Conservation (phyloP, 2,113 vertebrate genomes). For the Oxygymnocypris stewartii region DNA sequence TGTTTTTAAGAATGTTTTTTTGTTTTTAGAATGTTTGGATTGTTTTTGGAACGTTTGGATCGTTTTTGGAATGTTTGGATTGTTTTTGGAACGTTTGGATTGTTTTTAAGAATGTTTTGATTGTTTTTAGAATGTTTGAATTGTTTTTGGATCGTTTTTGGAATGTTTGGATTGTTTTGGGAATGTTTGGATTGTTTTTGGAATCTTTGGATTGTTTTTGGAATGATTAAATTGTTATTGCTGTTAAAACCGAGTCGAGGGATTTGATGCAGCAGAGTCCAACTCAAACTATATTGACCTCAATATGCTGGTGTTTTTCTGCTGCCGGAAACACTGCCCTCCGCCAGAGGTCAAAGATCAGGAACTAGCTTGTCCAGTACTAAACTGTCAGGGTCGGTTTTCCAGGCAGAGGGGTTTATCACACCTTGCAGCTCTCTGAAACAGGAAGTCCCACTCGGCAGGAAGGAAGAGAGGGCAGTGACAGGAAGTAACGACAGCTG, state of each 20-base stretch:
- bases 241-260: neutral
- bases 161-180: too few species aligned
- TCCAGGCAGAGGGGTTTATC: slow-evolving; percentile 52
- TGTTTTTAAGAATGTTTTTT: too few species aligned
- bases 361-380: slow-evolving; percentile 46
- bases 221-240: too few species aligned
- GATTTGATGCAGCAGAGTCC: neutral
- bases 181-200: too few species aligned
- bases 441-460: slow-evolving; percentile 72
- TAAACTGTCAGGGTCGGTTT: slow-evolving; percentile 45
- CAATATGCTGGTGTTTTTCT: slow-evolving; percentile 51
- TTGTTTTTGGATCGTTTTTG: too few species aligned
- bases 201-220: too few species aligned
- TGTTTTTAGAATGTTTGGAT: too few species aligned
- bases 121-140: too few species aligned
- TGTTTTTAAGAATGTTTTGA: too few species aligned
- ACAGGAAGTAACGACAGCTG: slow-evolving; percentile 63
- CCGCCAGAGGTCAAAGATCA: slow-evolving; percentile 59
- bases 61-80: too few species aligned
- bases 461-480: slow-evolving; percentile 55
- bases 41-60: too few species aligned
- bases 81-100: too few species aligned
- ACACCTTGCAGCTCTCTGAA: slow-evolving; percentile 54
- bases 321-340: slow-evolving; percentile 46
- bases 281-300: neutral